Evolutionary conservation across 2,797 vertebrate genomes (phyloP).

Genomic region (Clamator glandarius): DNA sequence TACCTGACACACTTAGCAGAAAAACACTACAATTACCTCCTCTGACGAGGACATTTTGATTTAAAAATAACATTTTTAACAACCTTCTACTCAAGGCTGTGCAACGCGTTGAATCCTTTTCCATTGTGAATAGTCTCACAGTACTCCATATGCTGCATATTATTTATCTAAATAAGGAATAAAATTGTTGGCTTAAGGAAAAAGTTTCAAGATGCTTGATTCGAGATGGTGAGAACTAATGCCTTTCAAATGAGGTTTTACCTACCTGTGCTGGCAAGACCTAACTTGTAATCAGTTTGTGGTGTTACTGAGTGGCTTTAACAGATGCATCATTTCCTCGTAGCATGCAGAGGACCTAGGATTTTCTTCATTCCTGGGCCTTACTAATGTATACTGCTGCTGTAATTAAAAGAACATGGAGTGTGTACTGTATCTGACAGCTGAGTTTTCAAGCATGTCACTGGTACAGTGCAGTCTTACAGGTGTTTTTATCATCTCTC

Average conservation of each 20-base stretch:
- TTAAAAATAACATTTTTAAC: constrained; percentile 38
- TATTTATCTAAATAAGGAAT: not conserved
- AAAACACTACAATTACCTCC: constrained; percentile 20
- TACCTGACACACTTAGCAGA: constrained; percentile 49
- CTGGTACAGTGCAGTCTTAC: not conserved
- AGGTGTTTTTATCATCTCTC: not conserved
- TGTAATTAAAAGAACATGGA: constrained; percentile 1
- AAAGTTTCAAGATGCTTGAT: not conserved
- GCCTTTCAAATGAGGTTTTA: not conserved
- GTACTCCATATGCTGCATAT: not conserved
- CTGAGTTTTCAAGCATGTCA: not conserved
- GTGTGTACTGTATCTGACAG: not conserved
- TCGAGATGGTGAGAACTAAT: not conserved
- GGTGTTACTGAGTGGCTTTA: constrained; percentile 22
- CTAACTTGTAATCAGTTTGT: constrained; percentile 49
- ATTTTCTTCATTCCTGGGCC: constrained; percentile 30
- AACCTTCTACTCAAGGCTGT: not conserved
- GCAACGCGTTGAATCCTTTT: not conserved
- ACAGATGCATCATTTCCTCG: constrained; percentile 33
- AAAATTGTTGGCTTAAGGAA: not conserved
- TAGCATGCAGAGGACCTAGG: not conserved
- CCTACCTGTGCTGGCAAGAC: constrained; percentile 4
- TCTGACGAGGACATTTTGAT: not conserved
- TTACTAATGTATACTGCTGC: not conserved
- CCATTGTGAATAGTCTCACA: not conserved